Conservation (phyloP, 2,113 vertebrate species). For the Phycodurus eques region DNA sequence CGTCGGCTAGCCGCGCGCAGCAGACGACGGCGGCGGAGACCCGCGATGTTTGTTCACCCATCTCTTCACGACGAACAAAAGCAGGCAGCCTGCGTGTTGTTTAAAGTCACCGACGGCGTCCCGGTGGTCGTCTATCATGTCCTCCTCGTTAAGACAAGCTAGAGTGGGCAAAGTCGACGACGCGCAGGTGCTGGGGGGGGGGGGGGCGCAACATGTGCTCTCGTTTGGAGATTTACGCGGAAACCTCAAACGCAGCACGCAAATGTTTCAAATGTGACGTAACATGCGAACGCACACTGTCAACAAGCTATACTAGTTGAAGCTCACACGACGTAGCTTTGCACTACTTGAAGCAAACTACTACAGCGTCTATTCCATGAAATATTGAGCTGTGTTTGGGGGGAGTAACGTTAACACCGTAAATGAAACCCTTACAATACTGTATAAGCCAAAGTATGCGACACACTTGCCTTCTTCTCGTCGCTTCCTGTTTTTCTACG, state of each 20-base stretch:
- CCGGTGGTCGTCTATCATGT: constrained; percentile 60
- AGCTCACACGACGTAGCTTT: neutral
- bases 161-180: neutral
- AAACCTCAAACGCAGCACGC: neutral
- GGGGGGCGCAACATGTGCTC: constrained; percentile 4
- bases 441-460: constrained; percentile 20
- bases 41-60: constrained; percentile 32
- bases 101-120: constrained; percentile 50
- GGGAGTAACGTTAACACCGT: no score
- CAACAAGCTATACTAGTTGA: neutral
- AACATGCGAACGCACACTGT: neutral
- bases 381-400: neutral
- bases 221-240: neutral
- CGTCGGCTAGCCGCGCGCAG: constrained; percentile 39
- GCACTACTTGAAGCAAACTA: neutral
- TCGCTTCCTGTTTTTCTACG: neutral
- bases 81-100: constrained; percentile 56
- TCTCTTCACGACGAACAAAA: constrained; percentile 61
- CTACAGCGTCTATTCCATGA: neutral
- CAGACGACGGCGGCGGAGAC: neutral
- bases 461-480: neutral
- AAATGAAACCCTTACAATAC: neutral
- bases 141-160: constrained; percentile 21
- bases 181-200: neutral
- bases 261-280: no score